These are phyloP conservation scores for Drosophila mojavensis DNA, from an alignment of 1,140 invertebrate species.

Conservation along the genomic window DNA sequence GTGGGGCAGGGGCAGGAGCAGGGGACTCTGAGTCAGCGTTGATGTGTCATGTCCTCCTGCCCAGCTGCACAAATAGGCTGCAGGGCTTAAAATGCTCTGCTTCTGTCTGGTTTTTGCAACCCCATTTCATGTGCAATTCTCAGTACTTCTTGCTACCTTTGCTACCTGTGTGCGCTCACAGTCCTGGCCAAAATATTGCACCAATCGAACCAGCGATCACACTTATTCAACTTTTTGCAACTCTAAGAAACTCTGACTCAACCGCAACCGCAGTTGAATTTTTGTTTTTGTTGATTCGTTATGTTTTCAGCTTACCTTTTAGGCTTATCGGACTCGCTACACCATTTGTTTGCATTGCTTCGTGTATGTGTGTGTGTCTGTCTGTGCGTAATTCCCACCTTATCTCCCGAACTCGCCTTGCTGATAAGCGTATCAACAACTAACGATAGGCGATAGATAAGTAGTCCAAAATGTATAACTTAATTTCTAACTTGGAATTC, in stretches of 20 bases:
- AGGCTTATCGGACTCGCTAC: conserved; percentile 26
- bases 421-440: conserved; percentile 33
- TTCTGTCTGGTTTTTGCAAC: conserved; percentile 78
- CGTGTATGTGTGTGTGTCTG: conserved; percentile 6
- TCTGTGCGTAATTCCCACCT: conserved; percentile 14
- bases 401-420: conserved; percentile 32
- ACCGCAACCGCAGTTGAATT: conserved; percentile 1
- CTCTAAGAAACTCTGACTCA: conserved; percentile 43
- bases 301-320: conserved; percentile 24
- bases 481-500: conserved; percentile 31
- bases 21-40: conserved; percentile 37
- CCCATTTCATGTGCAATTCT: conserved; percentile 55
- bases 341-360: conserved; percentile 36
- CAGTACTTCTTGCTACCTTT: neutral
- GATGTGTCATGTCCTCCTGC: conserved; percentile 47
- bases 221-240: conserved; percentile 30
- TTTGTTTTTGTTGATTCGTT: neutral
- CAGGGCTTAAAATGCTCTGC: conserved; percentile 57
- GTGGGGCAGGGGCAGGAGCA: neutral
- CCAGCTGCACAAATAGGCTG: conserved; percentile 51
- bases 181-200: conserved; percentile 49
- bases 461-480: conserved; percentile 1
- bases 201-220: neutral
- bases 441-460: conserved; percentile 44
- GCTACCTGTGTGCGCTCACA: conserved; percentile 63